phyloP scores from a whole-genome alignment of 2,888 invertebrate species.

The Agriotes lineatus region DNA sequence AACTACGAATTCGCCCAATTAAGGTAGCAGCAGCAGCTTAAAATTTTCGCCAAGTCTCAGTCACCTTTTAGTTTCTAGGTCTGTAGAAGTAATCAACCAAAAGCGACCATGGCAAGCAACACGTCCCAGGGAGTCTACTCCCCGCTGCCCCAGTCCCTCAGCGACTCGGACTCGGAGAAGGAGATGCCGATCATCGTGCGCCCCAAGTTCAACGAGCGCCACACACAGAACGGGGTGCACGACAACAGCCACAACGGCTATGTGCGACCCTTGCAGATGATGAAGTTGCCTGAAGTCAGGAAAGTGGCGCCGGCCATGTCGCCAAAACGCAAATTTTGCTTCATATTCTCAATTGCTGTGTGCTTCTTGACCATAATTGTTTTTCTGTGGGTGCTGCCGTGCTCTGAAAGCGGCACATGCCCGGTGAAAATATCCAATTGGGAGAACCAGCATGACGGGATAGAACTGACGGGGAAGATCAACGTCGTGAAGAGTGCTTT shows the following conservation, averaged over 20 bases:
- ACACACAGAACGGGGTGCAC: slow-evolving; percentile 48
- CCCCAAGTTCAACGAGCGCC: slow-evolving; percentile 27
- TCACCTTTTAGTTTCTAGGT: too few relatives aligned
- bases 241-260: slow-evolving; percentile 47
- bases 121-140: slow-evolving; percentile 74
- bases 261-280: slow-evolving; percentile 48
- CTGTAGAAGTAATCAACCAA: too few relatives aligned
- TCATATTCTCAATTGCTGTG: slow-evolving; percentile 77
- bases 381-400: slow-evolving; percentile 83
- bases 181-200: slow-evolving; percentile 64
- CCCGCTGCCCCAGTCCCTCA: slow-evolving; percentile 81
- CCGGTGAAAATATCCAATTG: slow-evolving; percentile 76
- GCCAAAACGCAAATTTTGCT: slow-evolving; percentile 75
- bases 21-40: too few relatives aligned
- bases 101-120: slow-evolving; percentile 57
- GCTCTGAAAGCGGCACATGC: slow-evolving; percentile 78
- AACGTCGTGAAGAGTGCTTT: slow-evolving; percentile 76
- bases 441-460: slow-evolving; percentile 76
- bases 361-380: slow-evolving; percentile 79
- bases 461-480: slow-evolving; percentile 78
- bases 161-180: slow-evolving; percentile 84
- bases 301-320: slow-evolving; percentile 70
- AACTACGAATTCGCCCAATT: too few relatives aligned
- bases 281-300: slow-evolving; percentile 52
- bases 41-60: too few relatives aligned